phyloP scores from a whole-genome alignment of 2,888 invertebrate genomes.

The Diaphora mendica region DNA sequence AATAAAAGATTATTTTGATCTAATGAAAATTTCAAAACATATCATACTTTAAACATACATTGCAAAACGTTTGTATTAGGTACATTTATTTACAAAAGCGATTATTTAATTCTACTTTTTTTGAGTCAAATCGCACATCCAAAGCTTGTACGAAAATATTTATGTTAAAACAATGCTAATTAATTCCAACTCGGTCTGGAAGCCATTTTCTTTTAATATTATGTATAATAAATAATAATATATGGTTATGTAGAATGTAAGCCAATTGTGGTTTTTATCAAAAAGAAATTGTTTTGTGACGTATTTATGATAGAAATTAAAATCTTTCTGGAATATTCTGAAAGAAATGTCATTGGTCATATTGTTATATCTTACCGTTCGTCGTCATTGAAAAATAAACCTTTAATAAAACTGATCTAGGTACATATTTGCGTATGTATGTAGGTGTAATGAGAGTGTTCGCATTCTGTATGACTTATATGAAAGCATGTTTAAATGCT shows the following conservation, averaged over 20 bases:
- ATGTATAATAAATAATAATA: no score
- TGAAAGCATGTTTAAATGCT: constrained; percentile 18
- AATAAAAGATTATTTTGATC: neutral
- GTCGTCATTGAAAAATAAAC: neutral
- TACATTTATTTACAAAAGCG: neutral
- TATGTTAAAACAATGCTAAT: neutral
- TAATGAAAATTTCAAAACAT: neutral
- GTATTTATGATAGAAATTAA: neutral
- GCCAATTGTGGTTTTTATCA: neutral
- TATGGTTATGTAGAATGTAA: neutral
- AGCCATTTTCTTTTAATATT: neutral
- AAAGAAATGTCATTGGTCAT: constrained; percentile 5
- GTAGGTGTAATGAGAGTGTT: constrained; percentile 27
- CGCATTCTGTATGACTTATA: constrained; percentile 31
- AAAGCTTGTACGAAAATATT: neutral
- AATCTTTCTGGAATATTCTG: neutral
- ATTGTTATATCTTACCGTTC: constrained; percentile 15
- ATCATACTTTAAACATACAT: neutral
- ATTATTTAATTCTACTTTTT: neutral
- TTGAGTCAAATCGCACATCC: constrained; percentile 14
- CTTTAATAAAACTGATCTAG: neutral
- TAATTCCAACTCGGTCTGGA: neutral
- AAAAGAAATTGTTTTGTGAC: neutral
- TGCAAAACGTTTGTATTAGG: no score
- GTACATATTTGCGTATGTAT: constrained; percentile 14